These are phyloP conservation scores for Pterostichus madidus DNA, from an alignment of 2,888 invertebrate species.

Conservation along the genomic window DNA sequence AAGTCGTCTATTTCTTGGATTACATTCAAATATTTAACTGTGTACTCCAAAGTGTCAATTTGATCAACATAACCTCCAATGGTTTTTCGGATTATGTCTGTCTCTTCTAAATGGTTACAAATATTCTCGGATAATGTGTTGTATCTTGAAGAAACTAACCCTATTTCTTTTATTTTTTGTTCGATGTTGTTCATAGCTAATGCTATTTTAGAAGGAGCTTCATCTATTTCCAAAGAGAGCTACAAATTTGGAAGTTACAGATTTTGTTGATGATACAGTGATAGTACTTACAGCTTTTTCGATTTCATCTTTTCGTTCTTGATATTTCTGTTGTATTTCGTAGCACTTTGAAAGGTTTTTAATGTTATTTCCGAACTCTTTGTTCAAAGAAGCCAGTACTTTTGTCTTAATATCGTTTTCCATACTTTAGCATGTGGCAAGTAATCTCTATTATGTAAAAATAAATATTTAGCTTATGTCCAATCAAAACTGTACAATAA, in stretches of 20 bases:
- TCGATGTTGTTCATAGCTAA: conserved; percentile 83
- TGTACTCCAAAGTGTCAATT: conserved; percentile 80
- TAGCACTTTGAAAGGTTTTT: conserved; percentile 79
- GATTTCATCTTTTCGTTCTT: conserved; percentile 76
- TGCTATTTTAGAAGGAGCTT: conserved; percentile 83
- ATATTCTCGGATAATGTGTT: conserved; percentile 77
- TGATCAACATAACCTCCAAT: conserved; percentile 81
- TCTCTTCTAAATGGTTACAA: conserved; percentile 77
- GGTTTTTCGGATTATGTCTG: conserved; percentile 78
- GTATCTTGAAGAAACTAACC: conserved; percentile 78
- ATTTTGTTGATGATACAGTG: not conserved
- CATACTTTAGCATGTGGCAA: not conserved
- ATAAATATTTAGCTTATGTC: not conserved
- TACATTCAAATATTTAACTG: conserved; percentile 84
- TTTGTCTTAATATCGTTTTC: conserved; percentile 73
- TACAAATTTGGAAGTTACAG: conserved; percentile 73
- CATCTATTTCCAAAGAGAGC: conserved; percentile 82
- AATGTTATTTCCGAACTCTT: conserved; percentile 79
- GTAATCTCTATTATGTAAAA: not conserved
- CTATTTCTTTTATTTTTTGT: conserved; percentile 77
- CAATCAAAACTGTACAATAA: not conserved
- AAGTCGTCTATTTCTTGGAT: conserved; percentile 86
- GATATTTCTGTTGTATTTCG: conserved; percentile 76
- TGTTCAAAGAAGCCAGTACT: conserved; percentile 79
- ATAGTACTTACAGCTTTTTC: conserved; percentile 76